Evolutionary conservation across 2,888 invertebrate species (phyloP).

Genomic region (Platycnemis pennipes): DNA sequence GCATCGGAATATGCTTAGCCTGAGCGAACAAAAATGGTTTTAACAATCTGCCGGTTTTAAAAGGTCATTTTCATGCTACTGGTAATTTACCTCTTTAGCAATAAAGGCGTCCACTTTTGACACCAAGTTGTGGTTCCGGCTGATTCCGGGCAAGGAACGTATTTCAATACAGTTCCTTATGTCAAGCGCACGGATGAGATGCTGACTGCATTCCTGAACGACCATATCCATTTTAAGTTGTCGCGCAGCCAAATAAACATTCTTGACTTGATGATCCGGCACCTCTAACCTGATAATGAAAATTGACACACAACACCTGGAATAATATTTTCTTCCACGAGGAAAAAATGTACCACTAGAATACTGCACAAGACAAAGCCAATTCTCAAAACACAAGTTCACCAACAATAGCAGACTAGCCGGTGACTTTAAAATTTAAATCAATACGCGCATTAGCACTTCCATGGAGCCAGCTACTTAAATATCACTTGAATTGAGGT

Average conservation of each 20-base stretch:
- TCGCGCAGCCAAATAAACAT: conserved; percentile 90
- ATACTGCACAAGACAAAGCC: no score
- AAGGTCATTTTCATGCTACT: no score
- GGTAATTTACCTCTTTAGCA: conserved; percentile 83
- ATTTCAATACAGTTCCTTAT: conserved; percentile 82
- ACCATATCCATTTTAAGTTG: conserved; percentile 89
- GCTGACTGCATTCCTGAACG: conserved; percentile 86
- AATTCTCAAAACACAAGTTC: neutral
- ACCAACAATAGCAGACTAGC: neutral
- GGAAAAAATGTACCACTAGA: neutral
- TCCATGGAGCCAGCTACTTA: no score
- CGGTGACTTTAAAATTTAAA: neutral
- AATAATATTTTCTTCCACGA: neutral
- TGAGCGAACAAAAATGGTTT: no score
- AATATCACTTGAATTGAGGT: no score
- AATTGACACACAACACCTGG: neutral
- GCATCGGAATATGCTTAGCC: no score
- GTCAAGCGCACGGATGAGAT: conserved; percentile 84
- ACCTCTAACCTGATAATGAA: conserved; percentile 79
- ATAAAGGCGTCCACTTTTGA: conserved; percentile 87
- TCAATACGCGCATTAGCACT: no score
- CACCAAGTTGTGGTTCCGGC: conserved; percentile 81
- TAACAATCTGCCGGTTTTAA: no score
- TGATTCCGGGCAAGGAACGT: conserved; percentile 81
- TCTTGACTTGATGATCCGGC: conserved; percentile 83